These are phyloP conservation scores for Agrypnus murinus DNA, from an alignment of 2,888 invertebrate genomes.

Conservation along the genomic window DNA sequence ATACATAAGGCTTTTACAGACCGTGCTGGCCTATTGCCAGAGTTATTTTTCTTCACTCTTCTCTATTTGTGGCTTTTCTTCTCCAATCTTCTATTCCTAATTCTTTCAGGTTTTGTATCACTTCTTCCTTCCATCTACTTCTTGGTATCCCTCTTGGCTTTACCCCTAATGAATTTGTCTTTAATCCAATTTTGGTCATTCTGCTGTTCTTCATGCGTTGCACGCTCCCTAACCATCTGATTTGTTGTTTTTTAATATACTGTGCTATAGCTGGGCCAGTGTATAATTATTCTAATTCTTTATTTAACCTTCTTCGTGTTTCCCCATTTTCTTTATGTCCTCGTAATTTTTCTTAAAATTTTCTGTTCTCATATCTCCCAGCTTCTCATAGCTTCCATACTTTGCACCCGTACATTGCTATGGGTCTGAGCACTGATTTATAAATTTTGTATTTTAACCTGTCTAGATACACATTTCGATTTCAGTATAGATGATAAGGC, in stretches of 20 bases:
- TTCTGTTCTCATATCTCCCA: slow-evolving; percentile 37
- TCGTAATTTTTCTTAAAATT: slow-evolving; percentile 34
- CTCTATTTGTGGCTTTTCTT: no score
- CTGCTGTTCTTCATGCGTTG: slow-evolving; percentile 25
- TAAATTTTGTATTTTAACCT: slow-evolving; percentile 23
- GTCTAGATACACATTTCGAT: slow-evolving; percentile 2
- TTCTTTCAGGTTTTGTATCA: no score
- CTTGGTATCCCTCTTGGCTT: neutral
- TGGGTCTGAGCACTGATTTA: slow-evolving; percentile 26
- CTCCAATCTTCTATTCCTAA: no score
- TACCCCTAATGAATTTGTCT: neutral
- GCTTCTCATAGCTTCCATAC: slow-evolving; percentile 23
- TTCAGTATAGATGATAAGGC: slow-evolving; percentile 1
- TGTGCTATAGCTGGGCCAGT: slow-evolving; percentile 14
- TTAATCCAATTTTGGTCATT: neutral
- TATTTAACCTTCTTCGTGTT: slow-evolving; percentile 37
- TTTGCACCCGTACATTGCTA: slow-evolving; percentile 23
- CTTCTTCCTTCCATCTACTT: no score
- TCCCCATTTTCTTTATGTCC: slow-evolving; percentile 8
- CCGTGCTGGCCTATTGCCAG: slow-evolving; percentile 12
- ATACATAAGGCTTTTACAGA: slow-evolving; percentile 11
- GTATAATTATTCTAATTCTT: slow-evolving; percentile 25
- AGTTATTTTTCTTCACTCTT: no score
- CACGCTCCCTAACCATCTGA: slow-evolving; percentile 35
- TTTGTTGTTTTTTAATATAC: slow-evolving; percentile 15